phyloP scores from a whole-genome alignment of 64 coral and sea anemone species.

The Hydrozoanthus tunicans region DNA sequence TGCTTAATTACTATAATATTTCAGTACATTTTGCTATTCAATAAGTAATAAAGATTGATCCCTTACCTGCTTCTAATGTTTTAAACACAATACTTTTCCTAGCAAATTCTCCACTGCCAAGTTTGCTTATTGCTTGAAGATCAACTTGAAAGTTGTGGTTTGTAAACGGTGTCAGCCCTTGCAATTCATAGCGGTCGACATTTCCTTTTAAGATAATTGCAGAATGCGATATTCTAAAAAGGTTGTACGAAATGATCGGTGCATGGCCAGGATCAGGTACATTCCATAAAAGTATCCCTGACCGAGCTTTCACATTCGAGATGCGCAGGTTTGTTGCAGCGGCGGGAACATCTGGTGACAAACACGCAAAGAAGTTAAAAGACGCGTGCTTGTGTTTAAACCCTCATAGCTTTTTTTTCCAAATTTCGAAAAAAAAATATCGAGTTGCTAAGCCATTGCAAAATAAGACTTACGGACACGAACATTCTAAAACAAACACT shows the following conservation, averaged over 20 bases:
- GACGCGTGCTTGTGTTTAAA: background rate
- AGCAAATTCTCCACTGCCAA: background rate
- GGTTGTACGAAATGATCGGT: background rate
- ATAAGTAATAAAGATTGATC: no score
- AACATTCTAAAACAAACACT: background rate
- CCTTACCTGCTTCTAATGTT: conserved; percentile 30
- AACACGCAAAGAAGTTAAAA: background rate
- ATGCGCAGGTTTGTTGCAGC: background rate
- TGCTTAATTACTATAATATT: no score
- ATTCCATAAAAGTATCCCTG: background rate
- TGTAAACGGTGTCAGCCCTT: background rate
- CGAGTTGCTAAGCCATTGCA: background rate
- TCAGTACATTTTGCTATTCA: no score
- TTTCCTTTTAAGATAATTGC: background rate
- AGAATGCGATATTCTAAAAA: background rate
- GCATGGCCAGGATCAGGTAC: background rate
- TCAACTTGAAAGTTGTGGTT: background rate
- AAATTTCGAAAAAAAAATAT: background rate
- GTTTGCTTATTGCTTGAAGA: background rate
- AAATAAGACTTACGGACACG: background rate
- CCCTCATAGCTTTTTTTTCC: background rate
- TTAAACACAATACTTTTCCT: background rate
- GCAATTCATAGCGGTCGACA: background rate
- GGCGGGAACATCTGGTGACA: background rate
- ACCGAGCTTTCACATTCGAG: background rate